A percentile compares a stretch with the other conserved stretches of the same genome.
phyloP scores from a whole-genome alignment of 2,888 invertebrate species.

The Dendrolimus houi region DNA sequence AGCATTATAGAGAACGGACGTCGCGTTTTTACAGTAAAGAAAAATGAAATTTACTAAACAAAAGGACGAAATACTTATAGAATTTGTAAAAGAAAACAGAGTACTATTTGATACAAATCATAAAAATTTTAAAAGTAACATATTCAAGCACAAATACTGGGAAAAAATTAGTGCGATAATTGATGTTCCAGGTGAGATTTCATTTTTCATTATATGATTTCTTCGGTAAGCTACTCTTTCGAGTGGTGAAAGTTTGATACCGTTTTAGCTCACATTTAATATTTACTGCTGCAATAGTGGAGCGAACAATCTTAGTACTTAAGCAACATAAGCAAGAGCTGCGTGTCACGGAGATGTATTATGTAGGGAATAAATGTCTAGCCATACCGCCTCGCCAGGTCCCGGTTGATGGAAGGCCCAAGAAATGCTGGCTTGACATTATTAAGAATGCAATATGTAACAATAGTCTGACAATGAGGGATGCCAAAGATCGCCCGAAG shows the following conservation, averaged over 20 bases:
- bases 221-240: not conserved
- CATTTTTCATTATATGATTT: not conserved
- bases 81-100: not conserved
- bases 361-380: too few species aligned
- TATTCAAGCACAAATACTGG: not conserved
- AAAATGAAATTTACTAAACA: not conserved
- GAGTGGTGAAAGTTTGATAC: not conserved
- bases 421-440: too few species aligned
- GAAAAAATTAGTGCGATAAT: not conserved
- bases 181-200: not conserved
- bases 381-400: not conserved
- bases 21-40: not conserved
- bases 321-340: too few species aligned
- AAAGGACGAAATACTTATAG: not conserved
- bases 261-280: not conserved
- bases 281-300: not conserved
- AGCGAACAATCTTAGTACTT: too few species aligned
- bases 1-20: not conserved
- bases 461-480: too few species aligned
- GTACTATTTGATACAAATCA: not conserved
- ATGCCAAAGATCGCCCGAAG: too few species aligned
- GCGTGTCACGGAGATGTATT: too few species aligned
- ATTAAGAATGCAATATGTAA: too few species aligned
- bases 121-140: not conserved
- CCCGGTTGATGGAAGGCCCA: not conserved